Evolutionary conservation across 2,888 invertebrate genomes (phyloP).

Genomic region (Hypena proboscidalis): DNA sequence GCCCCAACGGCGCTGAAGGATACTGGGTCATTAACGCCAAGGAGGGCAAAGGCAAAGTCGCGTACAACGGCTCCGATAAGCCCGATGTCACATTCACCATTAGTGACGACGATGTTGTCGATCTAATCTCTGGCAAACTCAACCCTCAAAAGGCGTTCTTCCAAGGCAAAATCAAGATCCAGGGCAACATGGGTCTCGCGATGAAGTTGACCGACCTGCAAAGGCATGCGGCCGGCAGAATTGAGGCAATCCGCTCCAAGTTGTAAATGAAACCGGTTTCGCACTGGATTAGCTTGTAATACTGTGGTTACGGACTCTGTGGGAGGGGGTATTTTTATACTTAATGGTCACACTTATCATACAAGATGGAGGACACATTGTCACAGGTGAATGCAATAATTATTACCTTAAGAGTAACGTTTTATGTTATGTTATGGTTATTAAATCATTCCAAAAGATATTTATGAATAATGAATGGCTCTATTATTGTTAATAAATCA

Average conservation of each 20-base stretch:
- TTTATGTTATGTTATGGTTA: slow-evolving; percentile 42
- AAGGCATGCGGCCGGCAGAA: slow-evolving; percentile 89
- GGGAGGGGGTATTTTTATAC: slow-evolving; percentile 59
- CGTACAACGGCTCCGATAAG: slow-evolving; percentile 92
- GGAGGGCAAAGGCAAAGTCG: slow-evolving; percentile 94
- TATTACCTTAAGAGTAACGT: slow-evolving; percentile 17
- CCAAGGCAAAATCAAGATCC: slow-evolving; percentile 98
- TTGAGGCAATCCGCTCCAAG: slow-evolving; percentile 90
- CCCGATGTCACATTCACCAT: slow-evolving; percentile 96
- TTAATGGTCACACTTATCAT: slow-evolving; percentile 23
- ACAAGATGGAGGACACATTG: slow-evolving; percentile 9
- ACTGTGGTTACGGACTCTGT: slow-evolving; percentile 59
- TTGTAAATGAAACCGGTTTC: slow-evolving; percentile 82
- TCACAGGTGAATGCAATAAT: slow-evolving; percentile 21
- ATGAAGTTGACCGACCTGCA: slow-evolving; percentile 96
- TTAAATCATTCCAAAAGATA: slow-evolving; percentile 66
- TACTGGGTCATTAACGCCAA: slow-evolving; percentile 97
- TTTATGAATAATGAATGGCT: slow-evolving; percentile 46
- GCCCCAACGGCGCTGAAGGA: slow-evolving; percentile 91
- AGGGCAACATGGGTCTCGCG: slow-evolving; percentile 98
- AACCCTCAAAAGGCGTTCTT: slow-evolving; percentile 98
- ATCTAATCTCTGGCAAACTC: slow-evolving; percentile 95
- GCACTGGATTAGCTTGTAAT: slow-evolving; percentile 39
- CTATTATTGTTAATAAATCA: slow-evolving; percentile 58
- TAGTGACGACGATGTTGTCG: slow-evolving; percentile 94